Evolutionary conservation across 2,888 invertebrate genomes (phyloP).

Genomic region (Nephrotoma appendiculata): DNA sequence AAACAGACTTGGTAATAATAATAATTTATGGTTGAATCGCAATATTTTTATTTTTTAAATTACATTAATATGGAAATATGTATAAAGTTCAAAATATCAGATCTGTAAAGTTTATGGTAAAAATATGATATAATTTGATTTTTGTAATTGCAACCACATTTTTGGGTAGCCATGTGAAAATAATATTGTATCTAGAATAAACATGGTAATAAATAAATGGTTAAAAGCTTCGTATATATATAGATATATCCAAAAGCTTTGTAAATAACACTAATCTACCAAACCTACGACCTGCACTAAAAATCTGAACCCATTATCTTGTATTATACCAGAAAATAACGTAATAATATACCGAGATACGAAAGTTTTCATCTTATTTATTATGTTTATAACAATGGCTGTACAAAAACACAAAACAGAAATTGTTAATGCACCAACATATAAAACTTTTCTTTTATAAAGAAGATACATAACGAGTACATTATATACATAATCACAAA

Average conservation of each 20-base stretch:
- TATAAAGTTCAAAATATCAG: too few relatives aligned
- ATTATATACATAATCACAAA: neutral
- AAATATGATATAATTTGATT: too few relatives aligned
- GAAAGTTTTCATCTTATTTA: neutral
- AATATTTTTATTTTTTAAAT: neutral
- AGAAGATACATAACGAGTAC: neutral
- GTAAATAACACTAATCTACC: neutral
- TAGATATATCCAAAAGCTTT: neutral
- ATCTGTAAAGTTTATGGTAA: too few relatives aligned
- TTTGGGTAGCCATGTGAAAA: too few relatives aligned
- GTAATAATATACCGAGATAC: neutral
- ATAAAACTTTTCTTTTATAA: neutral
- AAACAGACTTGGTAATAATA: neutral
- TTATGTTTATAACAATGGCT: neutral
- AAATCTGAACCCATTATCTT: neutral
- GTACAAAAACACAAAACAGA: neutral
- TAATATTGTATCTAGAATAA: neutral
- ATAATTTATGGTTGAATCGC: neutral
- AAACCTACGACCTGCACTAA: neutral
- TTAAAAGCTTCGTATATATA: neutral
- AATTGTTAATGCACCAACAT: neutral
- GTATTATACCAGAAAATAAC: neutral
- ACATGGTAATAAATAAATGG: neutral
- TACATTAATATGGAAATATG: neutral
- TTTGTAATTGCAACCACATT: too few relatives aligned